Evolutionary conservation across 2,888 invertebrate species (phyloP).

Genomic region (Drosophila hawaiiensis): DNA sequence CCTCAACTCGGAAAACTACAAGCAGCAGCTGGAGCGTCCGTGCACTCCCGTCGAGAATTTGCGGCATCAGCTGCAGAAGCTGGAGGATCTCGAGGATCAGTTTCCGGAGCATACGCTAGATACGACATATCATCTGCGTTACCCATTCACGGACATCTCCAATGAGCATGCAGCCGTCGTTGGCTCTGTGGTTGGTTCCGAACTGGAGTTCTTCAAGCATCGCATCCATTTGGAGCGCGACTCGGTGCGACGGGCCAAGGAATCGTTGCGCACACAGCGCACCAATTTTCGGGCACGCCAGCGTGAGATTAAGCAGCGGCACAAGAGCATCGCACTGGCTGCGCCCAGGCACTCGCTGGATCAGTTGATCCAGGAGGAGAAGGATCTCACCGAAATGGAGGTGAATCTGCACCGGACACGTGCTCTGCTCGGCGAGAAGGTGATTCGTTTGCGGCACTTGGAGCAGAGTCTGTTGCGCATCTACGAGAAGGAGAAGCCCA

Average conservation of each 20-base stretch:
- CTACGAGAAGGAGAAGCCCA: slow-evolving; percentile 85
- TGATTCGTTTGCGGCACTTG: slow-evolving; percentile 91
- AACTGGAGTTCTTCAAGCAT: slow-evolving; percentile 93
- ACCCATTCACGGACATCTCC: slow-evolving; percentile 91
- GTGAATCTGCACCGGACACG: slow-evolving; percentile 93
- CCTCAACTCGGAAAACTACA: slow-evolving; percentile 86
- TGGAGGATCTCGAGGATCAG: slow-evolving; percentile 93
- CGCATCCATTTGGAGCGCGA: slow-evolving; percentile 92
- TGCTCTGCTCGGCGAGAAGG: slow-evolving; percentile 92
- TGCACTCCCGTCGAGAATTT: slow-evolving; percentile 92
- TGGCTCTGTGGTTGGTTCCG: slow-evolving; percentile 86
- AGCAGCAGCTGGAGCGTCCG: slow-evolving; percentile 85
- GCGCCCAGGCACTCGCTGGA: slow-evolving; percentile 81
- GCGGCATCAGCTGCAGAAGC: slow-evolving; percentile 91
- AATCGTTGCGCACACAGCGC: slow-evolving; percentile 89
- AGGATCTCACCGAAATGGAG: slow-evolving; percentile 93
- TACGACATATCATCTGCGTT: slow-evolving; percentile 91
- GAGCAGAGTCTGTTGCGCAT: slow-evolving; percentile 90
- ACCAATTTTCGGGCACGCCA: slow-evolving; percentile 89
- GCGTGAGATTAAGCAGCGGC: slow-evolving; percentile 86
- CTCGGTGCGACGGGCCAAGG: slow-evolving; percentile 93
- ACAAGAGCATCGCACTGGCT: slow-evolving; percentile 67
- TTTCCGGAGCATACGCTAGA: slow-evolving; percentile 90
- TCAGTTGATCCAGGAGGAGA: slow-evolving; percentile 89
- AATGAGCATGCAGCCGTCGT: slow-evolving; percentile 80